These are phyloP conservation scores for Heliconius hermathena DNA, from an alignment of 1,140 invertebrate species.

Conservation along the genomic window DNA sequence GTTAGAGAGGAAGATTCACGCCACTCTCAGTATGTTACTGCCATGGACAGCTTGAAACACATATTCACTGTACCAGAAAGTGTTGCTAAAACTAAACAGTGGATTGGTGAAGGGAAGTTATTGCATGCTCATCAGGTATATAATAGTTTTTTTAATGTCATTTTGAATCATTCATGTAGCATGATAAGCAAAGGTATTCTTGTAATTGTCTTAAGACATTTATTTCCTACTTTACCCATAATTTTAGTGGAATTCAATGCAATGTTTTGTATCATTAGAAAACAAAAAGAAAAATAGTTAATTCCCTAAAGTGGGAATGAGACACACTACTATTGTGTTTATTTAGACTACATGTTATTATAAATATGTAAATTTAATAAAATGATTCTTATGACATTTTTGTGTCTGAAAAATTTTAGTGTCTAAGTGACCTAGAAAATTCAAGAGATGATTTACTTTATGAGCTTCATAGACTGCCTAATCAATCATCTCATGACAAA, in stretches of 20 bases:
- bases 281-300: too few species aligned
- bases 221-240: too few species aligned
- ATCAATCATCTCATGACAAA: slow-evolving; percentile 94
- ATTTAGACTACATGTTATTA: too few species aligned
- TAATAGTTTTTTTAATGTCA: too few species aligned
- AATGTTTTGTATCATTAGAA: too few species aligned
- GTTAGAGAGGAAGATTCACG: slow-evolving; percentile 96
- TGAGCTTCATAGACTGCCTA: slow-evolving; percentile 96
- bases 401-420: slow-evolving; percentile 74
- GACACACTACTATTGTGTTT: too few species aligned
- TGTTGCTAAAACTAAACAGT: slow-evolving; percentile 95
- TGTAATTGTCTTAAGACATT: too few species aligned
- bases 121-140: slow-evolving; percentile 94
- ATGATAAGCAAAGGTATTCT: too few species aligned
- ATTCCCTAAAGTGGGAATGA: too few species aligned
- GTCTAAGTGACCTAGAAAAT: slow-evolving; percentile 96
- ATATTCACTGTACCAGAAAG: slow-evolving; percentile 99
- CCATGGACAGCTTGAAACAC: slow-evolving; percentile 98
- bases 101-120: slow-evolving; percentile 97
- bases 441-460: slow-evolving; percentile 97
- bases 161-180: too few species aligned
- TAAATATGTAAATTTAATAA: neutral
- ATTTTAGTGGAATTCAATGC: too few species aligned
- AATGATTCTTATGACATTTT: neutral
- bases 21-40: slow-evolving; percentile 97